These are phyloP conservation scores for Meteorus cinctellus DNA, from an alignment of 2,888 invertebrate species.

Conservation along the genomic window DNA sequence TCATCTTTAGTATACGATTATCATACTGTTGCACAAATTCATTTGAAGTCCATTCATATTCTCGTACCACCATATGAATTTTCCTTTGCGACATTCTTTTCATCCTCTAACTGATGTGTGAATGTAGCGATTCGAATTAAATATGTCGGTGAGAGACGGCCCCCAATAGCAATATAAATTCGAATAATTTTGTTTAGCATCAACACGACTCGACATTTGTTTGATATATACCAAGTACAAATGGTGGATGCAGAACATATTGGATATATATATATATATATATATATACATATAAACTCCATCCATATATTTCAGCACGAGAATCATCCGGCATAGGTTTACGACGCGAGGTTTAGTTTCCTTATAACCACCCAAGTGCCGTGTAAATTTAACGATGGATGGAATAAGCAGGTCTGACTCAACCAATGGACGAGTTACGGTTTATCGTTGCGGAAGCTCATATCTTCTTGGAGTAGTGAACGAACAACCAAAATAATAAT, in stretches of 20 bases:
- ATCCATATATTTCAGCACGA: constrained; percentile 21
- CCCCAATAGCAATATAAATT: constrained; percentile 9
- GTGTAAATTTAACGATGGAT: constrained; percentile 45
- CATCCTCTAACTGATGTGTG: no score
- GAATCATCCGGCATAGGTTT: constrained; percentile 39
- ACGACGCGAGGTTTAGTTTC: constrained; percentile 39
- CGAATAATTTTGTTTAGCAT: constrained; percentile 12
- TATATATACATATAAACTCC: not conserved
- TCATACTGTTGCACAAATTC: no score
- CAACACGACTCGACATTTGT: constrained; percentile 15
- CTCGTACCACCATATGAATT: no score
- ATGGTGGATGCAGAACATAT: not conserved
- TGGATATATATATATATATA: not conserved
- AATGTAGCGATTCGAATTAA: not conserved
- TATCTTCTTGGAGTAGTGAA: constrained; percentile 31
- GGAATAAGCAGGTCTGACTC: constrained; percentile 41
- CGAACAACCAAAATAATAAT: not conserved
- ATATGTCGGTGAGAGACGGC: not conserved
- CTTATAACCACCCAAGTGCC: constrained; percentile 41
- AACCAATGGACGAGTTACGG: constrained; percentile 41
- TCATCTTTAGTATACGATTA: no score
- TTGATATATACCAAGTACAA: constrained; percentile 15
- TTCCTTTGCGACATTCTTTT: no score
- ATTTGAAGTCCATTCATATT: no score
- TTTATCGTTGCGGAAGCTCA: constrained; percentile 45